Conservation (phyloP, 2,888 invertebrate species). For the Drosophila pseudotakahashii region DNA sequence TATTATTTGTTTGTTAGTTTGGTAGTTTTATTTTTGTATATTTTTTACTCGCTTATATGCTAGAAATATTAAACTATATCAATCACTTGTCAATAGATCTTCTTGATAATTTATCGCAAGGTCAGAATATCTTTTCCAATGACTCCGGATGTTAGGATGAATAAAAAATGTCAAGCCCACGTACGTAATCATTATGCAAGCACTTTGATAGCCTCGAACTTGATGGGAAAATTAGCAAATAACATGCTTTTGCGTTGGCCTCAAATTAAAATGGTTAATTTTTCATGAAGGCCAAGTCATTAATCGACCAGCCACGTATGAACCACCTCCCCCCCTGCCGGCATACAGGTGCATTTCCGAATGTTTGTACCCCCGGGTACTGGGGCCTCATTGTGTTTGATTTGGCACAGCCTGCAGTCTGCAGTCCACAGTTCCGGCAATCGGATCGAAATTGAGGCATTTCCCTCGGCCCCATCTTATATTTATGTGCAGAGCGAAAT, state of each 20-base stretch:
- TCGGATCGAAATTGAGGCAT: constrained; percentile 26
- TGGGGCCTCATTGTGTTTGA: constrained; percentile 23
- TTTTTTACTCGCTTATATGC: no score
- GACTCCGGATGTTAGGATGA: no score
- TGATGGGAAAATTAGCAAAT: constrained; percentile 19
- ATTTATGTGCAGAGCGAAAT: constrained; percentile 1
- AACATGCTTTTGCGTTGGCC: constrained; percentile 17
- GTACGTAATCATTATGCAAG: not conserved
- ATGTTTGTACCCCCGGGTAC: not conserved
- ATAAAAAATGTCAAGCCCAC: no score
- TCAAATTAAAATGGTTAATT: constrained; percentile 31
- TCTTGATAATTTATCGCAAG: no score
- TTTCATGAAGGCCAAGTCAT: constrained; percentile 30
- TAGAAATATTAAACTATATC: no score
- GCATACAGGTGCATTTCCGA: constrained; percentile 12
- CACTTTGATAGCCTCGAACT: not conserved
- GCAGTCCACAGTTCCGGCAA: constrained; percentile 29
- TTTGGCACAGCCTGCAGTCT: constrained; percentile 33
- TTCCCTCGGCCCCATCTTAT: not conserved
- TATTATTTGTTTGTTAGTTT: no score
- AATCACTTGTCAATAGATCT: no score
- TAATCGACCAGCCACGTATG: constrained; percentile 8
- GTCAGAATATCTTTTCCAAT: no score
- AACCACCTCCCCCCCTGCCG: not conserved
- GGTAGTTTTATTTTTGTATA: no score